Percentiles rank a stretch among this genome's conserved stretches.
These are phyloP conservation scores for Ophioderma brevispina DNA, from an alignment of 35 echinoderm and acorn worm species.

Conservation along the genomic window DNA sequence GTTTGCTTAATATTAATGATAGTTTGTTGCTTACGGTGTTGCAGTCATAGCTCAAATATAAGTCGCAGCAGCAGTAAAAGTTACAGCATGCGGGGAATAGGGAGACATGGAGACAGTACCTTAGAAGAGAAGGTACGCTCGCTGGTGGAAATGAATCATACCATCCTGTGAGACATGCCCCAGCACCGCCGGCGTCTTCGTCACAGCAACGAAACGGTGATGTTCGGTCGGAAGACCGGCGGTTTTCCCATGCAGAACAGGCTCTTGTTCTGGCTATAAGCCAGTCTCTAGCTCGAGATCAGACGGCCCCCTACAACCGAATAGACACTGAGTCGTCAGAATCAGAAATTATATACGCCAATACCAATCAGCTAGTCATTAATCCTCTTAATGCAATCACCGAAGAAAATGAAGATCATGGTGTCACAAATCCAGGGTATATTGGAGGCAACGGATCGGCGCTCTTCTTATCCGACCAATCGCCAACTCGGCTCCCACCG, in stretches of 20 bases:
- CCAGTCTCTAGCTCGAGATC: neutral
- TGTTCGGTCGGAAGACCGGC: neutral
- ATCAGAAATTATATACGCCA: neutral
- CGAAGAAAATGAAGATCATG: neutral
- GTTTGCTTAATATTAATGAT: neutral
- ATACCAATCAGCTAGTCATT: neutral
- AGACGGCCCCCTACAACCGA: neutral
- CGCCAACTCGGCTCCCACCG: no score
- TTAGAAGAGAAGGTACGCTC: neutral
- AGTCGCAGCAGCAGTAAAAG: neutral
- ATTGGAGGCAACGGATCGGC: neutral
- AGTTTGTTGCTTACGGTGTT: neutral
- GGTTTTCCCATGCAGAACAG: neutral
- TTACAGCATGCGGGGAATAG: neutral
- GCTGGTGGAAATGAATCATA: neutral
- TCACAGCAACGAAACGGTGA: neutral
- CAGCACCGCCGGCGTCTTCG: neutral
- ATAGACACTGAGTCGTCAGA: neutral
- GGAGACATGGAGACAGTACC: neutral
- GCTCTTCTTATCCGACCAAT: no score
- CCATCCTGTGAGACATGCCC: neutral
- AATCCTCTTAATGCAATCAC: neutral
- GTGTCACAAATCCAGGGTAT: neutral
- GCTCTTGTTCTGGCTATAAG: neutral
- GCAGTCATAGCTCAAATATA: neutral